Percentiles rank a stretch among this genome's conserved stretches.
Evolutionary conservation across 2,113 vertebrate species (phyloP).

Genomic region (Columba janthina): DNA sequence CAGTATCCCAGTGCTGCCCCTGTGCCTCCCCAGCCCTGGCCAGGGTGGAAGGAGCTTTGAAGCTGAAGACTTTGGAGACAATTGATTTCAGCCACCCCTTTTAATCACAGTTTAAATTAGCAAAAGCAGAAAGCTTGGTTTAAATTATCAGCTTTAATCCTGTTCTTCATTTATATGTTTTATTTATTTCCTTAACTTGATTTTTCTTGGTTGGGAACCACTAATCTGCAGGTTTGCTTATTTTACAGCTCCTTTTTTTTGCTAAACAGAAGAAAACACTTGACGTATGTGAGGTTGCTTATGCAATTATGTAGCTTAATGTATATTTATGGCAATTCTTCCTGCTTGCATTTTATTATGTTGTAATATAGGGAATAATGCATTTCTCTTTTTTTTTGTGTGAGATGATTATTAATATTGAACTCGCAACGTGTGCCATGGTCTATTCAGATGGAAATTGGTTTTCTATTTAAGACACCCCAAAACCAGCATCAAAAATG

Average conservation of each 20-base stretch:
- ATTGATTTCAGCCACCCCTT: not conserved
- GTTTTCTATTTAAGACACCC: not conserved
- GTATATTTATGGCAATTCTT: not conserved
- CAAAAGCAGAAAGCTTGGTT: not conserved
- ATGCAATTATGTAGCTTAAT: not conserved
- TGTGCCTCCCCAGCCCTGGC: not conserved
- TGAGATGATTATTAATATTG: slow-evolving; percentile 41
- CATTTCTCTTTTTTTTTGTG: not conserved
- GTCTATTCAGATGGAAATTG: slow-evolving; percentile 6
- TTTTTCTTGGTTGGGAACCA: not conserved
- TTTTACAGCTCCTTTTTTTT: not conserved
- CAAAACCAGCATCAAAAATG: not conserved
- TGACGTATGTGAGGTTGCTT: not conserved
- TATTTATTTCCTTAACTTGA: not conserved
- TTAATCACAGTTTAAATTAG: not conserved
- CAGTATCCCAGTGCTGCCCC: accelerated
- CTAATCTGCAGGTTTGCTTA: not conserved
- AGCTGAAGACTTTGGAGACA: accelerated
- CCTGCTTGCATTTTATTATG: not conserved
- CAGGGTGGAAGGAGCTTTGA: not conserved
- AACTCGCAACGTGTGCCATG: not conserved
- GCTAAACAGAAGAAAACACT: not conserved
- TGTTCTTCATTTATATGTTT: not conserved
- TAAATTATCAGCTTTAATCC: not conserved
- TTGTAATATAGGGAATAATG: not conserved